A percentile compares a stretch with the other conserved stretches of the same genome.
Conservation (phyloP, 1,140 invertebrate species). For the Bombus confusus region DNA sequence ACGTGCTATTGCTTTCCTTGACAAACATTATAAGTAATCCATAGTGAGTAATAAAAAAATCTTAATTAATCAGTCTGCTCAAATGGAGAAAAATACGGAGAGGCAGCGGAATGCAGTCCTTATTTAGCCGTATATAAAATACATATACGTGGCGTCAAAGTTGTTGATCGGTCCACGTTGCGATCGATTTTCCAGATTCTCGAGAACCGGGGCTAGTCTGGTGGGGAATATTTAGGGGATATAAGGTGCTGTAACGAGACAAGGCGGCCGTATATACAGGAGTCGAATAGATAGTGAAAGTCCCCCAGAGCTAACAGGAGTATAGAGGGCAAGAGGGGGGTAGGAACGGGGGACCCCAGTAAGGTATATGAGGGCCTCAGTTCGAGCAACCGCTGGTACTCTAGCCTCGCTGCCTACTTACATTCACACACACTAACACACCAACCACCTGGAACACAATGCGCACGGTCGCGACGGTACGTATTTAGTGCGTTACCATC, state of each 20-base stretch:
- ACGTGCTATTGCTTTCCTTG: too few species aligned
- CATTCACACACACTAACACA: conserved; percentile 73
- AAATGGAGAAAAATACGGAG: too few species aligned
- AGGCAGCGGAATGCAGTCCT: background rate
- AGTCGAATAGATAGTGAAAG: conserved; percentile 81
- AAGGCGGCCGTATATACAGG: conserved; percentile 73
- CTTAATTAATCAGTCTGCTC: too few species aligned
- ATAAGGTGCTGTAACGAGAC: conserved; percentile 76
- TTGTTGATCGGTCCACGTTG: background rate
- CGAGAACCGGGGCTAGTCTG: conserved; percentile 46
- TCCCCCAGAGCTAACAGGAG: conserved; percentile 70
- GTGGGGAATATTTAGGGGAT: conserved; percentile 72
- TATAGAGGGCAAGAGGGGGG: conserved; percentile 63
- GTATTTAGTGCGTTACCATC: conserved; percentile 67
- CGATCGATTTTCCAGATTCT: conserved; percentile 56
- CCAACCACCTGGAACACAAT: conserved; percentile 68
- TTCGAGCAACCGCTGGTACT: conserved; percentile 77
- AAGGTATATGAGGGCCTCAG: conserved; percentile 82
- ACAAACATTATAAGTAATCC: too few species aligned
- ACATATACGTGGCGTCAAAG: background rate
- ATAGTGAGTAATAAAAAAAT: too few species aligned
- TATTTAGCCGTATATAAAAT: background rate
- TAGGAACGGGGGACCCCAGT: conserved; percentile 72
- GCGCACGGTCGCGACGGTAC: conserved; percentile 76
- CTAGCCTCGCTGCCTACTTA: conserved; percentile 80